Percentiles rank a stretch among this genome's conserved stretches.
Conservation (phyloP, 2,888 invertebrate species). For the Scaeva pyrastri region DNA sequence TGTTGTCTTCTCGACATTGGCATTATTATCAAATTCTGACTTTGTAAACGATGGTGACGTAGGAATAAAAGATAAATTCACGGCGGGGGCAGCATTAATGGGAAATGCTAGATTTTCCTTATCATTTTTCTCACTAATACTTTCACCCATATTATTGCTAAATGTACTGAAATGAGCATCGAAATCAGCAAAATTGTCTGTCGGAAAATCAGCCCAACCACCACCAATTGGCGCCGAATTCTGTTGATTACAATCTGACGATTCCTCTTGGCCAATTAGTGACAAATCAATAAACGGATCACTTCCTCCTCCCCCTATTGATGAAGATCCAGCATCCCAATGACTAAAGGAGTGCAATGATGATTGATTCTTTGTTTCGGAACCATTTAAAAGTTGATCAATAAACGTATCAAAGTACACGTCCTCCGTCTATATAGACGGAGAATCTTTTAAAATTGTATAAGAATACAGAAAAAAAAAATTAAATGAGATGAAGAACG, state of each 20-base stretch:
- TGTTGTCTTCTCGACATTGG: conserved; percentile 80
- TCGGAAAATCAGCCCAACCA: conserved; percentile 80
- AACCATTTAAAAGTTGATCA: conserved; percentile 63
- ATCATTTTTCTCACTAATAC: conserved; percentile 58
- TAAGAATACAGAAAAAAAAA: conserved; percentile 68
- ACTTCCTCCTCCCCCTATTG: conserved; percentile 40
- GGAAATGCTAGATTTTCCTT: conserved; percentile 23
- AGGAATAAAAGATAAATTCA: conserved; percentile 45
- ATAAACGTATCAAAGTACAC: conserved; percentile 68
- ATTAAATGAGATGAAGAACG: conserved; percentile 61
- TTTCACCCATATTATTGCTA: conserved; percentile 80
- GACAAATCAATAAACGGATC: conserved; percentile 80
- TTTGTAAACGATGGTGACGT: conserved; percentile 48
- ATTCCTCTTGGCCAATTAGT: conserved; percentile 41
- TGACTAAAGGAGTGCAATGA: conserved; percentile 77
- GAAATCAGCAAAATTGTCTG: conserved; percentile 83
- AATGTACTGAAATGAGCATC: conserved; percentile 82
- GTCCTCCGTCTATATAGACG: conserved; percentile 74
- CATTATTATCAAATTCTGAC: conserved; percentile 82
- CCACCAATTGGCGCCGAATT: conserved; percentile 73
- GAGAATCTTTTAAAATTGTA: conserved; percentile 70
- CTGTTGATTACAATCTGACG: conserved; percentile 16
- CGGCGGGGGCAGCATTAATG: conserved; percentile 14
- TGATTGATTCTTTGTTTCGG: conserved; percentile 62
- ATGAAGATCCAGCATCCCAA: conserved; percentile 78